Evolutionary conservation across 2,888 invertebrate genomes (phyloP).

Genomic region (Cataglyphis rosenhaueri): DNA sequence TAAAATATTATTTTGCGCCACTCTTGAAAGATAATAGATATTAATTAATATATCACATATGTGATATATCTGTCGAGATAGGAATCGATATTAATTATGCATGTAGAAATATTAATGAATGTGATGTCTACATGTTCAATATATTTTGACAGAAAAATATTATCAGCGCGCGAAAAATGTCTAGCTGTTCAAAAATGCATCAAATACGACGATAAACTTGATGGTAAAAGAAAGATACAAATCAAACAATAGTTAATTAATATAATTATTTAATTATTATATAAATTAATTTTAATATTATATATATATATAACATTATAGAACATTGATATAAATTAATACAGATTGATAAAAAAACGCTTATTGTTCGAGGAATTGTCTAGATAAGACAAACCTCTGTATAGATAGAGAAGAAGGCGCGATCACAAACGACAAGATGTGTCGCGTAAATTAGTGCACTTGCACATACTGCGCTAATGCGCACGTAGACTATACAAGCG

Average conservation of each 20-base stretch:
- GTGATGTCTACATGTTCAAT: not conserved
- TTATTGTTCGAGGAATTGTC: not conserved
- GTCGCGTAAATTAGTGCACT: conserved; percentile 56
- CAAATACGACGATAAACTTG: not conserved
- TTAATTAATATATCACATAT: not conserved
- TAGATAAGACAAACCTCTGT: not conserved
- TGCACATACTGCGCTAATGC: conserved; percentile 57
- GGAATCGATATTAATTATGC: not conserved
- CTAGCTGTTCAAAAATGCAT: not conserved
- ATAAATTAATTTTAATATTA: no score
- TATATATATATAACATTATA: no score
- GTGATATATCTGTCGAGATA: not conserved
- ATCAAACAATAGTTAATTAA: not conserved
- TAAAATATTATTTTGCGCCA: not conserved
- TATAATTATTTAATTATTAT: not conserved
- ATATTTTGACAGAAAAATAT: not conserved
- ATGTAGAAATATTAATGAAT: not conserved
- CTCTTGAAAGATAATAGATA: not conserved
- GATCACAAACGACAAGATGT: conserved; percentile 7
- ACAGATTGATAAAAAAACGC: not conserved
- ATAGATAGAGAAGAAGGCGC: not conserved
- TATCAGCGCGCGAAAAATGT: not conserved
- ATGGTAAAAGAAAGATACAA: not conserved
- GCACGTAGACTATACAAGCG: conserved; percentile 68
- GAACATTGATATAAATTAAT: no score